A percentile compares a stretch with the other conserved stretches of the same genome.
Conservation (phyloP, 1,140 invertebrate genomes). For the Laupala kohalensis region DNA sequence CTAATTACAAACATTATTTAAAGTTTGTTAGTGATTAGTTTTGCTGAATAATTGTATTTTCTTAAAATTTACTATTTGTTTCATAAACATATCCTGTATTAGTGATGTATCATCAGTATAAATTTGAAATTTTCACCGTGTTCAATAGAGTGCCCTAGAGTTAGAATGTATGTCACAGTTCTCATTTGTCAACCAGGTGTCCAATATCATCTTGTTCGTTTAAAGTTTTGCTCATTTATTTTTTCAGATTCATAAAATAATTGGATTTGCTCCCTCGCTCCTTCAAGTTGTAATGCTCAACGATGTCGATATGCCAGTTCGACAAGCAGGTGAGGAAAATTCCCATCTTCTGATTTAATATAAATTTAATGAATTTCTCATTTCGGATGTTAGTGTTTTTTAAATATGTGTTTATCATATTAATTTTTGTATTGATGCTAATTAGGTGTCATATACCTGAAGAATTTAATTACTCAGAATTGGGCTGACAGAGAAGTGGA, state of each 20-base stretch:
- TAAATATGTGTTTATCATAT: no score
- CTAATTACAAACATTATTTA: no score
- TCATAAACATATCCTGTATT: no score
- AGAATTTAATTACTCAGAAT: constrained; percentile 80
- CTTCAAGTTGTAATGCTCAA: constrained; percentile 86
- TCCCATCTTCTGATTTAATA: not conserved
- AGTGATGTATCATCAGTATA: no score
- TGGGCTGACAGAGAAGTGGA: constrained; percentile 79
- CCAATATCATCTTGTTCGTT: not conserved
- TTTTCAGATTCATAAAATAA: constrained; percentile 82
- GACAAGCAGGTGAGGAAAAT: constrained; percentile 65
- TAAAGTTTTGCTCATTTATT: no score
- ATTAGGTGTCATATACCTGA: constrained; percentile 81
- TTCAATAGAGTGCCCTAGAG: not conserved
- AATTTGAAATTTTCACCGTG: not conserved
- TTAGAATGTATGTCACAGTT: not conserved
- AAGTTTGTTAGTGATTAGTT: no score
- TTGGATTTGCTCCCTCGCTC: constrained; percentile 86
- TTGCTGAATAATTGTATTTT: no score
- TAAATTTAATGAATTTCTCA: no score
- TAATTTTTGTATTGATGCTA: not conserved
- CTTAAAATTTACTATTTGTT: no score
- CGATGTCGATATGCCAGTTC: constrained; percentile 77
- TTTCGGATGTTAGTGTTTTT: no score
- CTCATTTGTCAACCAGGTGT: not conserved